Conservation (phyloP, 1,140 invertebrate genomes). For the Lepidotrigona ventralis region DNA sequence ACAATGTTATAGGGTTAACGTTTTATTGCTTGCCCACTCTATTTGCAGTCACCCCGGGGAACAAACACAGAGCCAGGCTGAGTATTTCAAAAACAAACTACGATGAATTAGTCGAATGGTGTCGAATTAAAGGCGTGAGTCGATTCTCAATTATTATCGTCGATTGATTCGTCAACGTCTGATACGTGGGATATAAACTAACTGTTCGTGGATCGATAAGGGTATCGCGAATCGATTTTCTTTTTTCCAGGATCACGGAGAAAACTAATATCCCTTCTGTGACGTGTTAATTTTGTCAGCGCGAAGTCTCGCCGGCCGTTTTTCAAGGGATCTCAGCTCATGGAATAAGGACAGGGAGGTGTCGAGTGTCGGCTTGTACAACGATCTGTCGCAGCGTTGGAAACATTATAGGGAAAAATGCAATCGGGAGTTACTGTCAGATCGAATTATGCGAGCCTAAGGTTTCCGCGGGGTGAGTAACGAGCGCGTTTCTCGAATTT, state of each 20-base stretch:
- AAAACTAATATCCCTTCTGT: too few species aligned
- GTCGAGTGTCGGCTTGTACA: conserved; percentile 51
- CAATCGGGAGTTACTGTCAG: conserved; percentile 70
- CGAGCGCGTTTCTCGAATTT: conserved; percentile 75
- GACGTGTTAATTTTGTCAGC: neutral
- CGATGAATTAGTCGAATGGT: neutral
- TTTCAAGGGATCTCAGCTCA: conserved; percentile 14
- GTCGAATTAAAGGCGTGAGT: conserved; percentile 33
- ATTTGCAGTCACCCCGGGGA: conserved; percentile 58
- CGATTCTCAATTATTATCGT: neutral
- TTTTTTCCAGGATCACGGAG: too few species aligned
- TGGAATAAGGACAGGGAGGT: conserved; percentile 45
- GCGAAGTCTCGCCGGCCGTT: neutral
- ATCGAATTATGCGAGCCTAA: conserved; percentile 75
- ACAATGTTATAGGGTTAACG: conserved; percentile 68
- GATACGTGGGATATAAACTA: too few species aligned
- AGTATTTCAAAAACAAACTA: conserved; percentile 61
- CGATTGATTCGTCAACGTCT: too few species aligned
- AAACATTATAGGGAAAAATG: conserved; percentile 75
- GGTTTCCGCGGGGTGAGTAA: conserved; percentile 68
- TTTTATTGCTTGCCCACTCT: conserved; percentile 68
- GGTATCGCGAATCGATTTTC: too few species aligned
- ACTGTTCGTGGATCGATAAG: too few species aligned
- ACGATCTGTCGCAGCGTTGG: conserved; percentile 54
- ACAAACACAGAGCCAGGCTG: conserved; percentile 27